Conservation (phyloP, 2,888 invertebrate genomes). For the Meteorus colon region DNA sequence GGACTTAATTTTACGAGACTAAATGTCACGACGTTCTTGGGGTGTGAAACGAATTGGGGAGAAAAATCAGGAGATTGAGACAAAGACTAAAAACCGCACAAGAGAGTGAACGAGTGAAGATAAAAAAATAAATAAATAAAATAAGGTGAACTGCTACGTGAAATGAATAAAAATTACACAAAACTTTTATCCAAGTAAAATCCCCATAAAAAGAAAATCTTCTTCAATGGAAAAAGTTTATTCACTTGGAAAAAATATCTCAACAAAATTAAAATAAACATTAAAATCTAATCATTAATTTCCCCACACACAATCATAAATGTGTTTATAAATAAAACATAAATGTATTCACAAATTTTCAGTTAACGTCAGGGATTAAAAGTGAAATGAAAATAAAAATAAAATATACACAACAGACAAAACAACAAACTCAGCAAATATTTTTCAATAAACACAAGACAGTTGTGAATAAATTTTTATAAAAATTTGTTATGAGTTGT, state of each 20-base stretch:
- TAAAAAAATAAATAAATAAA: neutral
- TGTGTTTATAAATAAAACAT: too few species aligned
- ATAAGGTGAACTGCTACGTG: slow-evolving; percentile 13
- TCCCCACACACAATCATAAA: too few species aligned
- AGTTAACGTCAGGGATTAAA: neutral
- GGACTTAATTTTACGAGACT: slow-evolving; percentile 37
- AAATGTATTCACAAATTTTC: neutral
- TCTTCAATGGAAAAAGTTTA: too few species aligned
- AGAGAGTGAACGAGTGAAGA: neutral
- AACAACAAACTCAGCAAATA: neutral
- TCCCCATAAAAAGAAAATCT: slow-evolving; percentile 49
- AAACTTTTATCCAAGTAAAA: neutral
- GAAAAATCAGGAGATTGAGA: neutral
- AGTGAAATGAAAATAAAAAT: neutral
- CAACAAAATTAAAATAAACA: too few species aligned
- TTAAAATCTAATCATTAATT: too few species aligned
- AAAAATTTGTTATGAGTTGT: too few species aligned
- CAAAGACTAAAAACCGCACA: neutral
- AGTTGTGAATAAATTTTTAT: neutral
- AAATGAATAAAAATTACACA: slow-evolving; percentile 69
- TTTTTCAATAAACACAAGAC: neutral
- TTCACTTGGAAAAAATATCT: too few species aligned
- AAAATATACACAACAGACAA: neutral
- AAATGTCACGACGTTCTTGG: slow-evolving; percentile 14
- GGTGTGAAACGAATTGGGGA: slow-evolving; percentile 17